Evolutionary conservation across 1,140 invertebrate genomes (phyloP), one percentile per base, ranked within the genome.

Genomic region (Brachystomella parvula): DNA sequence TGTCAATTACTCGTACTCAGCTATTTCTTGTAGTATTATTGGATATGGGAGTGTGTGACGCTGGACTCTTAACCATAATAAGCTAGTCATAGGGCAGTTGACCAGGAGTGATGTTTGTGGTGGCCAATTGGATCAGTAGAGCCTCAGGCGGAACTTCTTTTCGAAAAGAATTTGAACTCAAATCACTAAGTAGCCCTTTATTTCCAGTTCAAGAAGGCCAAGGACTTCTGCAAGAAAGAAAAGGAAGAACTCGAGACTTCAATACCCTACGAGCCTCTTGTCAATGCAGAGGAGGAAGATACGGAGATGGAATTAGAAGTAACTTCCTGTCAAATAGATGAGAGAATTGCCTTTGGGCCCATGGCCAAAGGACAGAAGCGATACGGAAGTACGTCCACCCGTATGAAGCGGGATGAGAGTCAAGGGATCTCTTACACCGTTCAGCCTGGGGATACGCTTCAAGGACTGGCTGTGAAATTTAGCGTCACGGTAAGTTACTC

Each of bases 391-490:
- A 92, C 89, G 44, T 86, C 87, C 69, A 89, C 75, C 65, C 84
- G 79, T 79, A 78, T 77, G 47, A 81, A 79, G 68, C 81, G 82
- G 67, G 80, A 81, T 70, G 81, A 81, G 72, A 82, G 83, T 74
- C 86, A 89, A 74, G 85, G 83, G 72, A 84, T 87, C 73, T 82
- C 94, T 64, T 89, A 90, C 77, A 91, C 95, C 77, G 84, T 96
- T 65, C 79, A 83, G 30, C 83, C 87, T 75, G 84, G 83, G 21
- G 93, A 96, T 77, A 95, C 92, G n/a, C 80, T 96, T 65, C 90
- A 93, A 82, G 92, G 92, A 73, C 87, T 96, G 71, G 90, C 92
- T 28, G 81, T 95, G 32, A 93, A 90, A 83, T 94, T 94, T 81
- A 88, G 89, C 76, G 88, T 90, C 73, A 91, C 90, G 76, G 92